Percentiles rank a stretch among this genome's conserved stretches.
Evolutionary conservation across 2,113 vertebrate species (phyloP).

Genomic region (Daubentonia madagascariensis): DNA sequence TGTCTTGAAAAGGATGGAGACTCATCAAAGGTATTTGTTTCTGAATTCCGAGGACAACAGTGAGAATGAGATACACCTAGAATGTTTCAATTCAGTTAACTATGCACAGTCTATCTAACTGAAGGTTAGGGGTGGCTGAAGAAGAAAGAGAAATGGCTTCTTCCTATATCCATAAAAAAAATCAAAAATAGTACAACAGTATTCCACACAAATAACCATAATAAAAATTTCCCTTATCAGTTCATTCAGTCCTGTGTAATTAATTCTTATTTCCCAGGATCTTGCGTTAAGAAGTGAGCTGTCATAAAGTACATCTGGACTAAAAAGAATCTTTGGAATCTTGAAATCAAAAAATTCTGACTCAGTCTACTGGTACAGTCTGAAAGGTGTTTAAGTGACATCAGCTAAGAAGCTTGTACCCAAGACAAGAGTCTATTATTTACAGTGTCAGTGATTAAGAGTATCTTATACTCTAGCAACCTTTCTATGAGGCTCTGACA

Average conservation of each 20-base stretch:
- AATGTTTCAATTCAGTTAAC: background rate
- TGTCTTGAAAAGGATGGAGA: background rate
- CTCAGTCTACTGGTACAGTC: too few species aligned
- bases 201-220: background rate
- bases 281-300: background rate
- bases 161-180: background rate
- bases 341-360: too few species aligned
- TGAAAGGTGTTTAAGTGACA: too few species aligned
- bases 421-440: too few species aligned
- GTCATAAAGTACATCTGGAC: too few species aligned
- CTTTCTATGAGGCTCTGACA: background rate
- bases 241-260: background rate
- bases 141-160: background rate
- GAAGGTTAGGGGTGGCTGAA: background rate
- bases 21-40: background rate
- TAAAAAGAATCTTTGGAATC: too few species aligned
- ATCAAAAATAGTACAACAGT: background rate
- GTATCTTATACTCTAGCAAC: too few species aligned
- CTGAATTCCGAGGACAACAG: background rate
- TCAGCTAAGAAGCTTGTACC: too few species aligned
- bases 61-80: background rate
- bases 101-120: background rate
- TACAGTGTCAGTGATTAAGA: too few species aligned
- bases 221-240: background rate
- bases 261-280: background rate